These are phyloP conservation scores for Addax nasomaculatus DNA, from an alignment of 2,113 vertebrate species.

Conservation along the genomic window DNA sequence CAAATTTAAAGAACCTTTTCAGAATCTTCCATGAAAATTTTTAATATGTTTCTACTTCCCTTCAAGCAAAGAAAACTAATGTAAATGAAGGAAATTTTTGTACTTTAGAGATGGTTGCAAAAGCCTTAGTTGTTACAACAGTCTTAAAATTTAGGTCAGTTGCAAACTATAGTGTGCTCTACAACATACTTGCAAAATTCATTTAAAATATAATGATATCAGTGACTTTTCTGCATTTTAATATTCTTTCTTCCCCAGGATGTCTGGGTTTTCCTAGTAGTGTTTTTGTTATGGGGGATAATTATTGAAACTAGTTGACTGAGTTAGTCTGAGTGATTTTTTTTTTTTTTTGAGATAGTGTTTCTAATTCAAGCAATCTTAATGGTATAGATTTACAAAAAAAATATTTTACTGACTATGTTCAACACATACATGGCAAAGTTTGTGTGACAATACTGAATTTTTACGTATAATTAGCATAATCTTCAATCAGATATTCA, in stretches of 20 bases:
- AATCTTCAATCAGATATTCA: background rate
- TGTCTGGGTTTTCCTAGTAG: background rate
- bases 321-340: background rate
- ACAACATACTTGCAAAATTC: background rate
- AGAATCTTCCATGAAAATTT: conserved; percentile 21
- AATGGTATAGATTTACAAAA: background rate
- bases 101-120: conserved; percentile 34
- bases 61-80: background rate
- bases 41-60: conserved; percentile 4
- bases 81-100: conserved; percentile 37
- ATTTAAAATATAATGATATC: background rate
- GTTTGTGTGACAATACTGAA: background rate
- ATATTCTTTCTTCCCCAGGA: background rate
- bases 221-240: background rate
- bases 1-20: conserved; percentile 10
- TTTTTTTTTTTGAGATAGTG: background rate
- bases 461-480: background rate
- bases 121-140: background rate
- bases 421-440: background rate
- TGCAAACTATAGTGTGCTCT: conserved; percentile 17
- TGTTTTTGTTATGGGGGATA: background rate
- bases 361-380: conserved; percentile 8
- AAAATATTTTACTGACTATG: background rate
- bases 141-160: conserved; percentile 4
- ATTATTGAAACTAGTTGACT: conserved; percentile 19